Evolutionary conservation across 2,797 vertebrate genomes (phyloP), one percentile per base, ranked within the genome.

Genomic region (Typhlichthys eigenmanni): DNA sequence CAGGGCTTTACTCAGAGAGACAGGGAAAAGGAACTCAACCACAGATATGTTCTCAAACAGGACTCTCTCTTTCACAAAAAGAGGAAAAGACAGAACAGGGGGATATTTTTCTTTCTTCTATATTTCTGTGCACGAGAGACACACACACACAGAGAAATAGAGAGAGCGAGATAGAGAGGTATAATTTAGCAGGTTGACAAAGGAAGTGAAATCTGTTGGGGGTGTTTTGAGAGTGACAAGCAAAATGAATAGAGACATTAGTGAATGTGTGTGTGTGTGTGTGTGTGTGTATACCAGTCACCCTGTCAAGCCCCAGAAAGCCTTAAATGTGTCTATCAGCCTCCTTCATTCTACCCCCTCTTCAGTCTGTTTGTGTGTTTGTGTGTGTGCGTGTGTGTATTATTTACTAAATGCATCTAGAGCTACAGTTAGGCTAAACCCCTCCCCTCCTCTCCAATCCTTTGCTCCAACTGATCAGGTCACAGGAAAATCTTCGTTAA

Each of bases 171-270:
- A 55, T 32, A 71, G 75, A 74, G 78, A 79, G 72, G 85, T 94
- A 83, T 95, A 93, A 95, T 94, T 93, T 93, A 92, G 86, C 47
- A 16, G 84, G 80, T 90, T 92, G 93, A 92, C 92, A 90, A 91
- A 89, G 91, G 91, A 92, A 94, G 93, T 94, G 92, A 95, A 91
- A 91, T 87, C 93, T 95, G 91, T 94, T 84, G 89, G 92, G 91
- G 90, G 91, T 93, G 93, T 93, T 93, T 86, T 38, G 90, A 92
- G 88, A 92, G 91, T 95, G 94, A 94, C 93, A 93, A 91, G 82
- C 83, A 86, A 93, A 94, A 95, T 95, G 92, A 96, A 95, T 94
- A 90, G 91, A 92, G 91, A 93, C 93, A 94, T 94, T 88, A 90
- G 79, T 56, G 68, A 66, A 67, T 64, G 63, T 63, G 62, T 24